Evolutionary conservation across 2,797 vertebrate species (phyloP), one percentile per base, ranked within the genome.

Genomic region (Micropoecilia bifurca): DNA sequence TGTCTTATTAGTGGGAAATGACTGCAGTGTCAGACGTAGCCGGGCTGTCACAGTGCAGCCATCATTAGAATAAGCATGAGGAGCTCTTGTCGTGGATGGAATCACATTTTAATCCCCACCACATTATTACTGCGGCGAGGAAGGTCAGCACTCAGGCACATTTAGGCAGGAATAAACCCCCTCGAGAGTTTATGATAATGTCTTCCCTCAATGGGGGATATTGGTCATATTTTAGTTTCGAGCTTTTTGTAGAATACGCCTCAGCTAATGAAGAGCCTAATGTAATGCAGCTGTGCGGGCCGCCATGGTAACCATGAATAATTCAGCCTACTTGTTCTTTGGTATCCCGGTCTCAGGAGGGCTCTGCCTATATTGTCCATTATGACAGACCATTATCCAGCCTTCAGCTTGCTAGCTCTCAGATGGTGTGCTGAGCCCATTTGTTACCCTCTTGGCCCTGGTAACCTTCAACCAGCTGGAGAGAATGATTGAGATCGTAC

Each of bases 341-440:
- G 91, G 93, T 94, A 91, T 94, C 95, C 92, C 95, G 95, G 96
- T 96, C 97, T 96, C 97, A 83, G 85, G 97, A 97, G 97, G 96
- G 95, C 95, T 95, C 96, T 94, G 92, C 95, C 95, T 96, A 96
- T 96, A 97, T 98, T 98, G 98, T 98, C 97, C 95, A 96, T 96
- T 95, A 96, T 97, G 97, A 98, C 97, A 97, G 97, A 96, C 95
- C 97, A 97, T 98, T 99, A 98, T 97, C 96, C 96, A 95, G 96
- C 96, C 96, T 95, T 97, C 96, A 96, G 97, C 95, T 95, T 96
- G 96, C 97, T 96, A 95, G 97, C 96, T 97, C 96, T 96, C 92
- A 97, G 96, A 96, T 96, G 96, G 95, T 96, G 96, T 94, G 90
- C 96, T 95, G 95, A 96, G 96, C 96, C 96, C 97, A 95, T 96